A percentile compares a stretch with the other conserved stretches of the same genome.
phyloP scores from a whole-genome alignment of 2,797 vertebrate genomes.

The Bufotes viridis region DNA sequence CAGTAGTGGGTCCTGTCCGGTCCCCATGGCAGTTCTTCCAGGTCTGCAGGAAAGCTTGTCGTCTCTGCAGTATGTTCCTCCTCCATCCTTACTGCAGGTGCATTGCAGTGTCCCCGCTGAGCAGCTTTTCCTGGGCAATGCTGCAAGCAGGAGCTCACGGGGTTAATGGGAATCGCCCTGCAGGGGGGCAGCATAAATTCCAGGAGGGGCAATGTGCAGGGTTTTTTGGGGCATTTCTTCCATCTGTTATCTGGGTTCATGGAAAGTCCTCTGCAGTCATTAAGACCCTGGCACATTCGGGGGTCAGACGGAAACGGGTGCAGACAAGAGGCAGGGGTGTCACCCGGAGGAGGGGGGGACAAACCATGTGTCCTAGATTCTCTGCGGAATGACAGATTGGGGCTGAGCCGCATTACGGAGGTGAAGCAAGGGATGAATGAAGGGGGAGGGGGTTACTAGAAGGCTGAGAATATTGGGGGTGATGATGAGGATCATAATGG shows the following conservation, averaged over 20 bases:
- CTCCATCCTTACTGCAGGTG: slow-evolving; percentile 53
- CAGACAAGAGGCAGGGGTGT: not conserved
- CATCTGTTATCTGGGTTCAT: not conserved
- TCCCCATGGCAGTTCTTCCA: not conserved
- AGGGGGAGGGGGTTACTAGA: not conserved
- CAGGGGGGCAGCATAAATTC: not conserved
- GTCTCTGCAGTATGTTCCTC: slow-evolving; percentile 32
- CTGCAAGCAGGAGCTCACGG: not conserved
- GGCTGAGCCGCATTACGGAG: not conserved
- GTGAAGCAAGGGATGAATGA: not conserved
- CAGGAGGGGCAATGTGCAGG: not conserved
- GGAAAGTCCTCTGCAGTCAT: not conserved
- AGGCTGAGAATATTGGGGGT: not conserved
- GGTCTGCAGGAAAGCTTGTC: not conserved
- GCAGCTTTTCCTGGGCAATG: not conserved
- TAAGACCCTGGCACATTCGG: not conserved
- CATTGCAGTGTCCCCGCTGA: slow-evolving; percentile 51
- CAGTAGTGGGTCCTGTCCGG: not conserved
- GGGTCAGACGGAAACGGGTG: not conserved
- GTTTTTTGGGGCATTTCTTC: not conserved
- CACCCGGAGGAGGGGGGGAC: not conserved
- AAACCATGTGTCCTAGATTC: not conserved
- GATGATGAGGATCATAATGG: not conserved
- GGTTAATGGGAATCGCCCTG: slow-evolving; percentile 2
- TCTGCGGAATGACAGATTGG: not conserved